These are phyloP conservation scores for Sinocyclocheilus rhinocerous DNA, from an alignment of 2,113 vertebrate species.

Conservation along the genomic window DNA sequence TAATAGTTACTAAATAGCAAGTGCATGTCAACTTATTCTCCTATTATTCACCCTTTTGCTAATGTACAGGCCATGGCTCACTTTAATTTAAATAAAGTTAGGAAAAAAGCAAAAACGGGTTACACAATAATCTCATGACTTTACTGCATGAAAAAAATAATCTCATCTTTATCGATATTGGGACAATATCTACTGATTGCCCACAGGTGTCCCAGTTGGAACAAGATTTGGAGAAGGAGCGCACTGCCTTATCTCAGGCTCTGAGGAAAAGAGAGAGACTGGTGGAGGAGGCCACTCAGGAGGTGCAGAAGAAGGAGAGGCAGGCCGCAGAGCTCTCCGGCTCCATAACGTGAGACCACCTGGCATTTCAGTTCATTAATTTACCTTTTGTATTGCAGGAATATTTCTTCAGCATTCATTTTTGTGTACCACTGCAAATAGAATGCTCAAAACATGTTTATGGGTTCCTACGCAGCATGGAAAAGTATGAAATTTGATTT, in stretches of 20 bases:
- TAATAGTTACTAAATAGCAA: neutral
- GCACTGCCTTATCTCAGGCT: constrained; percentile 73
- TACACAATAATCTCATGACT: neutral
- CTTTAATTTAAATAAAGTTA: neutral
- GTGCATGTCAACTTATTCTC: neutral
- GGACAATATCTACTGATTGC: neutral
- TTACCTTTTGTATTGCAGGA: neutral
- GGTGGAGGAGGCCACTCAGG: constrained; percentile 66
- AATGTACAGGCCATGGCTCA: neutral
- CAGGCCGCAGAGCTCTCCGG: constrained; percentile 76
- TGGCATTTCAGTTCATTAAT: neutral
- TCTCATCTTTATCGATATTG: neutral
- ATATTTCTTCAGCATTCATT: neutral
- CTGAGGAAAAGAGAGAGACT: constrained; percentile 77
- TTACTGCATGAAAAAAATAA: neutral
- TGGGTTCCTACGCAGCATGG: neutral
- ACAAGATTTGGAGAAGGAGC: constrained; percentile 84
- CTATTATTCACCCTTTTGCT: neutral
- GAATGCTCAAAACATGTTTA: neutral
- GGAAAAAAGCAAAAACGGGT: neutral
- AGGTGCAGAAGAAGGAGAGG: constrained; percentile 73
- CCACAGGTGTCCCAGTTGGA: constrained; percentile 85
- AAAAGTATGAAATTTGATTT: neutral
- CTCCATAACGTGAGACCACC: constrained; percentile 75
- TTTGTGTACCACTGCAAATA: neutral